Percentiles rank a stretch among this genome's conserved stretches.
Conservation (phyloP, 2,888 invertebrate species). For the Mesorhabditis sp. region DNA sequence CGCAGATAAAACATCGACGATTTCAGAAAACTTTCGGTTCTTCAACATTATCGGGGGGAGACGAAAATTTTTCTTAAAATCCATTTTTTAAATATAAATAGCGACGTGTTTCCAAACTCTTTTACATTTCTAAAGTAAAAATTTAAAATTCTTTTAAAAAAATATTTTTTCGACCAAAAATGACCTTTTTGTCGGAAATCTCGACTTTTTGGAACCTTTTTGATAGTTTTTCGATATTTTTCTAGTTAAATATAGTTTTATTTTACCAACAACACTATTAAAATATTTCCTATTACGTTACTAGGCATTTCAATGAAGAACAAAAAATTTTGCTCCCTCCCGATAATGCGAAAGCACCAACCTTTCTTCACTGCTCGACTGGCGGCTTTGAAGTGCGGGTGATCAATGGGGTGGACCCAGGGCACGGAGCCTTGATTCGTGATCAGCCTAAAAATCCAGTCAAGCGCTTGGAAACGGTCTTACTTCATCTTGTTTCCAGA, state of each 20-base stretch:
- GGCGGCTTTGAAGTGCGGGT: constrained; percentile 88
- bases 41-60: constrained; percentile 8
- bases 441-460: constrained; percentile 49
- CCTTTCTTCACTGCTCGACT: constrained; percentile 57
- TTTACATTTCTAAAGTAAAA: background rate
- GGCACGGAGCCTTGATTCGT: constrained; percentile 76
- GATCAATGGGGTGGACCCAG: constrained; percentile 87
- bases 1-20: no score
- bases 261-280: background rate
- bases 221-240: no score
- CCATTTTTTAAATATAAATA: no score
- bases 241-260: no score
- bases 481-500: constrained; percentile 77
- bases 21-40: constrained; percentile 17
- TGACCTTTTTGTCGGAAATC: background rate
- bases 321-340: background rate
- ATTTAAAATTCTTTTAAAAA: no score
- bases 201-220: no score
- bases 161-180: background rate
- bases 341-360: background rate
- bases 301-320: no score
- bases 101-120: background rate
- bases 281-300: background rate
- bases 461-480: constrained; percentile 7
- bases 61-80: no score